Evolutionary conservation across 2,888 invertebrate genomes (phyloP), one percentile per base, ranked within the genome.

Genomic region (Apotomis betuletana): DNA sequence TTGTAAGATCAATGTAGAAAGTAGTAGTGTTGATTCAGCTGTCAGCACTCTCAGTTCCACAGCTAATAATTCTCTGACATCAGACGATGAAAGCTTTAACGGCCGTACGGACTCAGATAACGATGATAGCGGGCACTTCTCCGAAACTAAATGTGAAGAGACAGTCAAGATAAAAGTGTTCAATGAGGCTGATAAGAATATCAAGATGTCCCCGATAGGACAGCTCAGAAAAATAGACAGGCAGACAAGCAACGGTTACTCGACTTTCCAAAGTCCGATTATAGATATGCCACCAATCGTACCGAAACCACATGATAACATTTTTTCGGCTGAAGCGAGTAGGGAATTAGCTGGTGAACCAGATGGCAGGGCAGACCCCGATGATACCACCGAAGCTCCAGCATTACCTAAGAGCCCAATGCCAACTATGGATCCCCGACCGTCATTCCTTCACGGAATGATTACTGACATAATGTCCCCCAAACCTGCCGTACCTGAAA

Each of bases 341-440:
- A 94, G 97, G 44, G 97, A 97, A 81, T 89, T 96, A 77, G 97
- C 97, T 8, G 97, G 97, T 8, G 97, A 97, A 81, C 97, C 97
- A 0, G 97, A 97, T 81, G 97, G 97, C n/a, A 95, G 96, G 78
- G 97, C 97, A 12, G 97, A 97, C 88, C 96, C 97, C 0, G 97
- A 96, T 80, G 95, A 96, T 57, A 89, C 94, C 1, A 92, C 92
- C 38, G 96, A 96, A 85, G 95, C 96, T 0, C 95, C 96, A 0
- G 95, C 95, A 4, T 86, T 97, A 70, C 96, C 96, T 0, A 94
- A 95, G 72, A 95, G 95, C 76, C 96, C 96, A 1, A 94, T 96
- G 15, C 96, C 96, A 13, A 83, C 90, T 49, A 86, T 94, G 77
- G 89, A 94, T 77, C 92, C 95, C 80, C 85, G 96, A 38, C 93